Evolutionary conservation across 2,797 vertebrate genomes (phyloP).

Genomic region (Vireo griseus): DNA sequence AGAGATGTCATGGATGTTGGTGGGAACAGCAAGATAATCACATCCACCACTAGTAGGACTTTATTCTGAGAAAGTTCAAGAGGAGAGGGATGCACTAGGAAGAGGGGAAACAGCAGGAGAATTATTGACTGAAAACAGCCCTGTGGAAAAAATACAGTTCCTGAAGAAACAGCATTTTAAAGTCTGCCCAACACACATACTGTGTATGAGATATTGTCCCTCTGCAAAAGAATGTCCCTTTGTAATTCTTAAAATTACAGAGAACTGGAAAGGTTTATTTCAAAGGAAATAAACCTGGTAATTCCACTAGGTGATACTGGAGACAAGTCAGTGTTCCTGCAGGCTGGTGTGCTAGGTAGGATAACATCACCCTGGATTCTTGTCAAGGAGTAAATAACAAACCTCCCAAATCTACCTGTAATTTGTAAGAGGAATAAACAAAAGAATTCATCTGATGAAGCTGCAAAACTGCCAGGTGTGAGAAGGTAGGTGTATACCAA

Average conservation of each 20-base stretch:
- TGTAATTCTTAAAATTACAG: neutral
- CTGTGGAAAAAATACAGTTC: neutral
- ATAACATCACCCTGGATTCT: neutral
- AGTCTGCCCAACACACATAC: neutral
- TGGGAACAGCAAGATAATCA: neutral
- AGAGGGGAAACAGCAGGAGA: neutral
- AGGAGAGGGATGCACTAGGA: neutral
- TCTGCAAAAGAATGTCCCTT: neutral
- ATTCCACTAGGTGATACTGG: neutral
- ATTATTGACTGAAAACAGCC: neutral
- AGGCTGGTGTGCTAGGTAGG: no score
- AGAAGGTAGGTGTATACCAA: neutral
- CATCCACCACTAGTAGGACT: neutral
- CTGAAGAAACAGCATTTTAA: neutral
- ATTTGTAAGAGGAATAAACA: neutral
- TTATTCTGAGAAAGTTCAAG: neutral
- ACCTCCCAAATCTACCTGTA: neutral
- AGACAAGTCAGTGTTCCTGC: neutral
- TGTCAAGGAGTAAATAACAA: neutral
- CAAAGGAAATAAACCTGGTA: neutral
- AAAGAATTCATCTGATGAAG: neutral
- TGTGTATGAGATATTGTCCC: accelerated
- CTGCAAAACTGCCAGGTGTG: neutral
- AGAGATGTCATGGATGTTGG: neutral
- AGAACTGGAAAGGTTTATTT: neutral